phyloP scores from a whole-genome alignment of 2,113 vertebrate genomes.

The Leucosticte australis region DNA sequence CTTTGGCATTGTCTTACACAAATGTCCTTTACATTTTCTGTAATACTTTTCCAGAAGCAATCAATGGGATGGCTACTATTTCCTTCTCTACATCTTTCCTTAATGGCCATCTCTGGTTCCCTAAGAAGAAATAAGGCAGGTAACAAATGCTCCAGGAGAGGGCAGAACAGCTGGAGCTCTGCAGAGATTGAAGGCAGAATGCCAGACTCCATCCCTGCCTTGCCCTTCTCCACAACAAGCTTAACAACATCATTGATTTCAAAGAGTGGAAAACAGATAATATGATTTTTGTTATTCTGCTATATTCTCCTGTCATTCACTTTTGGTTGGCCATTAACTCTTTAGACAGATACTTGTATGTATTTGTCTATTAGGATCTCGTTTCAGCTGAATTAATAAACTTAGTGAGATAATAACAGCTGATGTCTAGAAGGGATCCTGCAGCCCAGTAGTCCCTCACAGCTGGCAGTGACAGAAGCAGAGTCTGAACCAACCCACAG shows the following conservation, averaged over 20 bases:
- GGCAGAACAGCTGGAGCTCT: neutral
- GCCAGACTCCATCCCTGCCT: neutral
- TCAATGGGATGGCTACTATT: neutral
- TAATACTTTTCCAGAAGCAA: neutral
- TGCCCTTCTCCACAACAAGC: neutral
- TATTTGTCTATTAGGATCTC: neutral
- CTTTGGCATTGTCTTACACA: constrained; percentile 29
- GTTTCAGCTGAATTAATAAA: neutral
- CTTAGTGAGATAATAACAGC: neutral
- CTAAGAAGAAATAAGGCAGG: neutral
- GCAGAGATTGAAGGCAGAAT: neutral
- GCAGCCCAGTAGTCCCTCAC: neutral
- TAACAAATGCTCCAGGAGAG: neutral
- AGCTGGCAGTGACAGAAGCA: neutral
- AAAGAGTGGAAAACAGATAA: neutral
- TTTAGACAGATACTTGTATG: neutral
- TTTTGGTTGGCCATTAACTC: neutral
- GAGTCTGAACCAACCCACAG: neutral
- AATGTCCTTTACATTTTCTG: constrained; percentile 22
- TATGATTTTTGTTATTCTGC: neutral
- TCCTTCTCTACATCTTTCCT: neutral
- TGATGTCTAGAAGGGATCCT: neutral
- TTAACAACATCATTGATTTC: neutral
- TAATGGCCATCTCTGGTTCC: neutral
- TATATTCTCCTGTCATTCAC: neutral